Conservation (phyloP, 2,888 invertebrate species). For the Pomacea canaliculata region DNA sequence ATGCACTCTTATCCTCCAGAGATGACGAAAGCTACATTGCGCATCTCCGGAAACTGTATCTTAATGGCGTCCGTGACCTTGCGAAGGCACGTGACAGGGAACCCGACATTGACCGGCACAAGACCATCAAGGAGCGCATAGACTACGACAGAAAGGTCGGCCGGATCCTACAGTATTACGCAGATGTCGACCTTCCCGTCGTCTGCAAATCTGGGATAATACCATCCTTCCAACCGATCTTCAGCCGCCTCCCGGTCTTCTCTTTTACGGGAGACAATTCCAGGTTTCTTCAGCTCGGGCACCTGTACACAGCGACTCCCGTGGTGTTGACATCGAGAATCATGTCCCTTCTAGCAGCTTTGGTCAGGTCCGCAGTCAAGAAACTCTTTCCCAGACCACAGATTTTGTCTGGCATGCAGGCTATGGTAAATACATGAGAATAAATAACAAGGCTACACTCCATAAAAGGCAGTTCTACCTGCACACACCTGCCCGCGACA, state of each 20-base stretch:
- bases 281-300: too few species aligned
- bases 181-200: slow-evolving; percentile 19
- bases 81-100: slow-evolving; percentile 19
- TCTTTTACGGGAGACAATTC: not conserved
- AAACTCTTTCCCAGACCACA: too few species aligned
- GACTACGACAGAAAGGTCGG: slow-evolving; percentile 50
- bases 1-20: slow-evolving; percentile 22
- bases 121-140: slow-evolving; percentile 42
- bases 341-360: not conserved
- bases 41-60: slow-evolving; percentile 47
- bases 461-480: slow-evolving; percentile 50
- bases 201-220: not conserved
- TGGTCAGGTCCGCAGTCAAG: too few species aligned
- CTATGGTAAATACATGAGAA: slow-evolving; percentile 34
- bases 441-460: slow-evolving; percentile 44
- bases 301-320: too few species aligned
- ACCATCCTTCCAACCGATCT: not conserved
- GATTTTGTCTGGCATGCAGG: not conserved
- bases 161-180: slow-evolving; percentile 51
- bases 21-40: slow-evolving; percentile 45
- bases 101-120: slow-evolving; percentile 21
- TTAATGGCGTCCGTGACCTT: slow-evolving; percentile 46
- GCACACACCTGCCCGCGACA: slow-evolving; percentile 38
- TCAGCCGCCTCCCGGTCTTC: not conserved
- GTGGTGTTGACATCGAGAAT: not conserved